Evolutionary conservation across 2,888 invertebrate species (phyloP).

Genomic region (Apotomis betuletana): DNA sequence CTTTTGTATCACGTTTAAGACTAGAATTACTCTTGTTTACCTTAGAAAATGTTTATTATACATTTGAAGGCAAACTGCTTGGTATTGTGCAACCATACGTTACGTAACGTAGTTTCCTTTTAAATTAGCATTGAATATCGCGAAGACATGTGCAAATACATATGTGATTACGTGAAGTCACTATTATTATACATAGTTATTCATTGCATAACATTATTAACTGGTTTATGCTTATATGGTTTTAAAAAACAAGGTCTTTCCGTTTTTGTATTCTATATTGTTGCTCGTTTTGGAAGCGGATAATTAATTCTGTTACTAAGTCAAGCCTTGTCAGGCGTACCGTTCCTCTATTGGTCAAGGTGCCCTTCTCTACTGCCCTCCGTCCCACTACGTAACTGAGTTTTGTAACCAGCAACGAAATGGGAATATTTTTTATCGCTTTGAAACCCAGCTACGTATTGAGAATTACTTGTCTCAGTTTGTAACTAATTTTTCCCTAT

Average conservation of each 20-base stretch:
- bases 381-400: too few species aligned
- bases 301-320: constrained; percentile 22
- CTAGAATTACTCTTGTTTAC: constrained; percentile 49
- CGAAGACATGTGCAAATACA: constrained; percentile 43
- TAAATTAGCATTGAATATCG: constrained; percentile 44
- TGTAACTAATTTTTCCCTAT: too few species aligned
- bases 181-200: constrained; percentile 33
- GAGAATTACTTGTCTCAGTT: too few species aligned
- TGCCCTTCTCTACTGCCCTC: constrained; percentile 71
- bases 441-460: too few species aligned
- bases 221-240: constrained; percentile 24
- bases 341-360: constrained; percentile 71
- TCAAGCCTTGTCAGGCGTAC: constrained; percentile 45
- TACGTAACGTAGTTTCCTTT: constrained; percentile 45
- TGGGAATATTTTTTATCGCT: too few species aligned
- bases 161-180: constrained; percentile 24
- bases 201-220: constrained; percentile 31
- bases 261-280: constrained; percentile 6
- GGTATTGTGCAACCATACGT: constrained; percentile 42
- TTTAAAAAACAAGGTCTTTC: constrained; percentile 21
- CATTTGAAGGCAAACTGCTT: constrained; percentile 44
- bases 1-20: constrained; percentile 51
- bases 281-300: not conserved
- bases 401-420: too few species aligned
- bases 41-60: constrained; percentile 47